These are phyloP conservation scores for Psettodes erumei DNA, from an alignment of 2,113 vertebrate genomes.

Conservation along the genomic window DNA sequence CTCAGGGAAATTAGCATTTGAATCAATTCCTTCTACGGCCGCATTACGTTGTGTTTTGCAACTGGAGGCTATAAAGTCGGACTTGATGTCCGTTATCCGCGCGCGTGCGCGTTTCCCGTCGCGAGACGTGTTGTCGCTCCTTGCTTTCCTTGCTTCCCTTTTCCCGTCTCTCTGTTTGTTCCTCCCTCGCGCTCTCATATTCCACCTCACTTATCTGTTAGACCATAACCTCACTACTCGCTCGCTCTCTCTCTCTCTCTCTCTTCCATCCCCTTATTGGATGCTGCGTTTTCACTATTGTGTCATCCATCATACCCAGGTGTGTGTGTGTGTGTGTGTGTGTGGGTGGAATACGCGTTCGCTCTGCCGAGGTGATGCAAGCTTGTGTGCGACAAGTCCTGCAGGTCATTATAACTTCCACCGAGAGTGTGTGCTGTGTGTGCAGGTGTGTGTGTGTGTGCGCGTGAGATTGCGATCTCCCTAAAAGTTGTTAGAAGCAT, in stretches of 20 bases:
- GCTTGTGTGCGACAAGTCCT: slow-evolving; percentile 15
- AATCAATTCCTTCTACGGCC: slow-evolving; percentile 36
- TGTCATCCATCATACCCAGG: slow-evolving; percentile 66
- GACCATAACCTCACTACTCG: slow-evolving; percentile 11
- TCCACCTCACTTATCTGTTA: slow-evolving; percentile 17
- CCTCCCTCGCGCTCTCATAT: neutral
- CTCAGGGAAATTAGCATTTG: slow-evolving; percentile 31
- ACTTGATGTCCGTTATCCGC: slow-evolving; percentile 15
- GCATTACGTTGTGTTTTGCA: slow-evolving; percentile 10
- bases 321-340: slow-evolving; percentile 14
- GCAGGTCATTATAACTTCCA: slow-evolving; percentile 42
- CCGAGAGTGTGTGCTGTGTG: slow-evolving; percentile 21
- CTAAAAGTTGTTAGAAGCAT: slow-evolving; percentile 33
- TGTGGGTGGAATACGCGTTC: slow-evolving; percentile 2
- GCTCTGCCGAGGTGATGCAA: slow-evolving; percentile 6
- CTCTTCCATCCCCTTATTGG: slow-evolving; percentile 22
- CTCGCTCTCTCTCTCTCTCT: slow-evolving; percentile 1
- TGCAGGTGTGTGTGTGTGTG: neutral
- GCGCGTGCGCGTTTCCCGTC: neutral
- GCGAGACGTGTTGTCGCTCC: neutral
- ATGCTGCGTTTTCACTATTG: slow-evolving; percentile 51
- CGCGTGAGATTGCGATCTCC: neutral
- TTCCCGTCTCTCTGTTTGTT: neutral
- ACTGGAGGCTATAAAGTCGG: slow-evolving; percentile 8
- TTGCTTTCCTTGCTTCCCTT: neutral